Evolutionary conservation across 1,140 invertebrate species (phyloP).

Genomic region (Cotesia glomerata): DNA sequence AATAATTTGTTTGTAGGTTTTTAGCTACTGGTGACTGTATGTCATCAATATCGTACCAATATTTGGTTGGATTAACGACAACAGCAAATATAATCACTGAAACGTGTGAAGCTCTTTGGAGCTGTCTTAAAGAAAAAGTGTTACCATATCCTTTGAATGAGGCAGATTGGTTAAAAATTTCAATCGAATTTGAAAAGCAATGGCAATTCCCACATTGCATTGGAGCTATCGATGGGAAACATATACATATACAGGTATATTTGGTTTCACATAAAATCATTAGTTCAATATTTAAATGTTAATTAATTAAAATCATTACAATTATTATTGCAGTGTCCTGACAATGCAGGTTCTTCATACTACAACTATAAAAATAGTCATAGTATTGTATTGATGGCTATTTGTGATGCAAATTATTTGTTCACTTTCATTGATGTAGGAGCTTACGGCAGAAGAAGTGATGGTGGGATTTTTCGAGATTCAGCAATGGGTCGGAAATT

Average conservation of each 20-base stretch:
- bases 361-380: conserved; percentile 59
- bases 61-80: too few relatives aligned
- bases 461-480: conserved; percentile 46
- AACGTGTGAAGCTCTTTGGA: too few relatives aligned
- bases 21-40: too few relatives aligned
- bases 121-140: too few relatives aligned
- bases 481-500: conserved; percentile 34
- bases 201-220: conserved; percentile 34
- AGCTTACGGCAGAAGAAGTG: conserved; percentile 48
- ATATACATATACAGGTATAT: conserved; percentile 29
- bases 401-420: conserved; percentile 53
- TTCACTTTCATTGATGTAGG: conserved; percentile 56
- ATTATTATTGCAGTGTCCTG: conserved; percentile 37
- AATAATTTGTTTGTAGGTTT: too few relatives aligned
- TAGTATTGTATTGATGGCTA: conserved; percentile 56
- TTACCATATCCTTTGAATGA: too few relatives aligned
- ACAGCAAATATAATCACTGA: too few relatives aligned
- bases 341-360: conserved; percentile 45
- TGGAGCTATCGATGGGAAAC: conserved; percentile 36
- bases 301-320: not conserved
- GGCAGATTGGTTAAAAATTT: conserved; percentile 27
- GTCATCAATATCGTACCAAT: too few relatives aligned
- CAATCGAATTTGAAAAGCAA: conserved; percentile 30
- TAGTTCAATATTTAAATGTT: not conserved
- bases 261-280: not conserved